These are phyloP conservation scores for Myrmophylax atrothorax DNA, from an alignment of 2,113 vertebrate species.

Conservation along the genomic window DNA sequence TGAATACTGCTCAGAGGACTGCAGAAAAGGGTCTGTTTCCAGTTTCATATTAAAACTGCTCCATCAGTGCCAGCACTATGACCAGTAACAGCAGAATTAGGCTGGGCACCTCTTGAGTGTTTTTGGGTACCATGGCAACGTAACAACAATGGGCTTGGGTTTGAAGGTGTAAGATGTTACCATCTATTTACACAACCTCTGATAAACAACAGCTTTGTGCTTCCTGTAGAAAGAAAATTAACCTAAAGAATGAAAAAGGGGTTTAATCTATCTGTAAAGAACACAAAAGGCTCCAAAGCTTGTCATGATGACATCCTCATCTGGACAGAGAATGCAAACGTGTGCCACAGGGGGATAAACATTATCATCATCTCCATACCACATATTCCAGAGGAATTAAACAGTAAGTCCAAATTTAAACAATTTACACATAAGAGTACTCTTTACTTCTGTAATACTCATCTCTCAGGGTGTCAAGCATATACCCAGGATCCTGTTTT, in stretches of 20 bases:
- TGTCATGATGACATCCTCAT: accelerated
- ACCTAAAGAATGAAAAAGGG: background rate
- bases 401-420: background rate
- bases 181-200: background rate
- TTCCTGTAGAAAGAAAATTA: background rate
- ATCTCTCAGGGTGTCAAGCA: background rate
- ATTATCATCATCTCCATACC: background rate
- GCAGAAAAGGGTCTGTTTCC: background rate
- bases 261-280: background rate
- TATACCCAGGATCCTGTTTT: background rate
- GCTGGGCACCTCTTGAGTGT: background rate
- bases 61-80: background rate
- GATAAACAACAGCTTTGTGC: background rate
- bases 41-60: background rate
- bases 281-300: background rate
- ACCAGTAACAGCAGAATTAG: background rate
- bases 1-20: background rate
- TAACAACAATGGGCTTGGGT: background rate
- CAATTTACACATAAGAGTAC: background rate
- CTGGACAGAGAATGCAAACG: accelerated
- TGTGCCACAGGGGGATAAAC: background rate
- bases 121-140: background rate
- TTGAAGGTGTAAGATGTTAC: background rate
- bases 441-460: background rate
- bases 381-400: background rate